Base-by-base conservation (phyloP, 1,140 invertebrate species). In the Chironomus striatipennis region DNA sequence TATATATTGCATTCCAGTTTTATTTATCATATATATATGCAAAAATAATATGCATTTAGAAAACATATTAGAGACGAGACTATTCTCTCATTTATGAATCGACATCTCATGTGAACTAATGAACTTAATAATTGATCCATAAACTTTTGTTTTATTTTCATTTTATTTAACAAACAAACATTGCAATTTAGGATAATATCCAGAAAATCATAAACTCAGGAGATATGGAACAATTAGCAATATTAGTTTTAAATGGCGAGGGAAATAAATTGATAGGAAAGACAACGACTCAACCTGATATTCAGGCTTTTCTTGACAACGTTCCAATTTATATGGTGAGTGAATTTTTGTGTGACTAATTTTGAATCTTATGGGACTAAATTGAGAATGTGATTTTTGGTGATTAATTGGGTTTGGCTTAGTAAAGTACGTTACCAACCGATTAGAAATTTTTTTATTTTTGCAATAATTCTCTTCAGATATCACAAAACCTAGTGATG, bases 181-280 rank as follows among this genome's bases (percentile, higher is more conserved):
- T 15, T 12, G 15, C 1, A 0, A 64, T 70, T 9, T 78, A 83
- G 74, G 88, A 90, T 75, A 79, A 82, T 24, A 88, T 89, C 78
- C 83, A 84, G 18, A 81, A 84, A 74, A 84, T 90, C 76, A 87
- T 96, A 18, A 88, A 89, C 77, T 86, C 86, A 67, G 92, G 91
- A 5, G 94, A 93, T 78, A 90, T 96, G 88, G 94, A 96, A 81
- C 91, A 94, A 83, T 83, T 97, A 77, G 94, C 94, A n/a, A 87
- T 90, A 74, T 83, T 95, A 77, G 93, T 97, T 1, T 84, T 97
- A 7, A 93, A 93, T 76, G 95, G 95, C 2, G 90, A 95, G 78
- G 94, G 94, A 0, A 88, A 90, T 75, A 86, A 90, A 79, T 83
- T 97, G 47, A 83, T 95, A 24, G 90, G 90, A 0, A 85, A 89